Percentiles rank a stretch among this genome's conserved stretches.
These are phyloP conservation scores for Dicrostonyx torquatus DNA, from an alignment of 2,797 vertebrate genomes.

Conservation along the genomic window DNA sequence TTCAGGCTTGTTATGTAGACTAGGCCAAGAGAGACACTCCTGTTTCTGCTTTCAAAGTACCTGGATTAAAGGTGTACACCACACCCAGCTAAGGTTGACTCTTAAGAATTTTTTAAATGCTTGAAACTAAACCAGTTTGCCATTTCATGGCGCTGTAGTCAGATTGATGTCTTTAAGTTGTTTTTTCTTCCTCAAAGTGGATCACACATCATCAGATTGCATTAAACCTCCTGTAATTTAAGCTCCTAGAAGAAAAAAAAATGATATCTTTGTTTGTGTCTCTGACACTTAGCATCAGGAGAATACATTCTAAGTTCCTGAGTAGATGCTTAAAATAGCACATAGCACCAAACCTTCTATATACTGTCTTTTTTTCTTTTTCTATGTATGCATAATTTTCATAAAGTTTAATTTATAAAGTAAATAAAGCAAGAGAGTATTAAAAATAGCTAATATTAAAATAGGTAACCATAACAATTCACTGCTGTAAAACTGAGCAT, in stretches of 20 bases:
- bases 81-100: not conserved
- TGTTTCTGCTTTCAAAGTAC: not conserved
- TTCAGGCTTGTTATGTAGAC: not conserved
- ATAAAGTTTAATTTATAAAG: not conserved
- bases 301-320: not conserved
- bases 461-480: not conserved
- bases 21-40: not conserved
- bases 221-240: conserved; percentile 28
- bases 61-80: not conserved
- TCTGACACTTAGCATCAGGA: not conserved
- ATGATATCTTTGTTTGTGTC: not conserved
- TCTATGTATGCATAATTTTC: not conserved
- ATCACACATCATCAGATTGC: conserved; percentile 14
- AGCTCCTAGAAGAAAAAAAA: conserved; percentile 15
- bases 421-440: not conserved
- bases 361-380: not conserved
- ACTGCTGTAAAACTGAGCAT: not conserved
- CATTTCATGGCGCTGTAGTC: not conserved
- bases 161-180: conserved; percentile 6
- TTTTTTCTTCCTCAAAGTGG: not conserved
- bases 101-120: conserved; percentile 27
- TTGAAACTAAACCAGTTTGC: conserved; percentile 17
- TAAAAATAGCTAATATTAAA: not conserved
- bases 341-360: not conserved
- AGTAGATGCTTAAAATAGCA: not conserved